Base-by-base conservation (phyloP, 2,113 vertebrate genomes). In the Periophthalmus modestus region DNA sequence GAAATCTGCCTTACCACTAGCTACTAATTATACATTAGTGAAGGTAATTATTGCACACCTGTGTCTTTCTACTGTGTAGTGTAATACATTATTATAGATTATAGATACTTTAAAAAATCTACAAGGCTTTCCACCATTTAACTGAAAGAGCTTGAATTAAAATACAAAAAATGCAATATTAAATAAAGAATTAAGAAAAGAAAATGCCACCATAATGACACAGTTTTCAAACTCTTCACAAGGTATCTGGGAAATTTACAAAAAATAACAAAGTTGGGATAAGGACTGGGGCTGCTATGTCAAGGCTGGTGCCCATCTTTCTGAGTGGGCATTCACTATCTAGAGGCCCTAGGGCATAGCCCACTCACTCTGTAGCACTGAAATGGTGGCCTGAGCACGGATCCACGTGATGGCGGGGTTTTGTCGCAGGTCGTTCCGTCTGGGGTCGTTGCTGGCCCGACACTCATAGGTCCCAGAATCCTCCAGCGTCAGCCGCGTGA, bases 401-500 rank as follows among this genome's bases (percentile, higher is more conserved):
- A 99, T 98, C 98, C 98, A 99, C 88, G 96, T 97, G 93, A 96
- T 95, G 94, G 97, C 95, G 47, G 98, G 98, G 82, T 99, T 99
- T 94, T 97, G 96, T 88, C 97, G 97, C 88, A 95, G 94, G 94
- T 99, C 96, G 94, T 98, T 99, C 93, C 98, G 96, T 88, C 93
- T 94, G 85, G 97, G 96, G 91, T 98, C 95, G 94, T 99, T 99
- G 96, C 98, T 99, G 86, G 97, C 98, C 92, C 98, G 96, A 91
- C 98, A 99, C 95, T 99, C 97, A 93, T 99, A 99, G 88, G 96
- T 98, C 91, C 97, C 98, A 88, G 97, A 97, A 93, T 99, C 98
- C 94, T 98, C 97, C 94, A 97, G 90, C 81, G 94, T 95, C 86
- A 99, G 97, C 86, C 95, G 95, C 58, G 95, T 97, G 88, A 98